Percentiles rank a stretch among this genome's conserved stretches.
These are phyloP conservation scores for Paedocypris micromegethes DNA, from an alignment of 2,797 vertebrate species.

Conservation along the genomic window DNA sequence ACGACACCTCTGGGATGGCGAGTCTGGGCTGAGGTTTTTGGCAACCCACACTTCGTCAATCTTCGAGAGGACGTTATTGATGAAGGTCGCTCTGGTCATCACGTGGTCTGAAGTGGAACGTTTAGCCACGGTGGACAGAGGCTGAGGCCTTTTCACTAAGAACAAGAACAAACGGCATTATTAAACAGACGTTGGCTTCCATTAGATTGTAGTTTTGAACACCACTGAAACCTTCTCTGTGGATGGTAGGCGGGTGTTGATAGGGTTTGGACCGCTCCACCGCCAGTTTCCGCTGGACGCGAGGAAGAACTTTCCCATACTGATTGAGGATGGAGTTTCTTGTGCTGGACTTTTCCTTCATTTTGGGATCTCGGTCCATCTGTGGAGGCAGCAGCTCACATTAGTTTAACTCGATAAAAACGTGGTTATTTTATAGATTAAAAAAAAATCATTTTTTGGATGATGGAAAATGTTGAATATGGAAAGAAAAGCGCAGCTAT, in stretches of 20 bases:
- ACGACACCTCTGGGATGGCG: constrained; percentile 64
- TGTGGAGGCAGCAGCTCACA: constrained; percentile 44
- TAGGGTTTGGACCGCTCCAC: constrained; percentile 82
- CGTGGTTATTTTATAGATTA: too few relatives aligned
- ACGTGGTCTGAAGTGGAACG: constrained; percentile 71
- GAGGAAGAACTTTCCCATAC: constrained; percentile 84
- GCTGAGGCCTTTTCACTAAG: constrained; percentile 81
- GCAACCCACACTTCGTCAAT: constrained; percentile 85
- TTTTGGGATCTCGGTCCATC: constrained; percentile 80
- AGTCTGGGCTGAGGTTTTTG: constrained; percentile 60
- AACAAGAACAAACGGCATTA: not conserved
- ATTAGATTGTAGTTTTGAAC: too few relatives aligned
- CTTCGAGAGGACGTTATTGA: constrained; percentile 83
- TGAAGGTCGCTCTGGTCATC: constrained; percentile 82
- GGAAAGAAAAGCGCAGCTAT: too few relatives aligned
- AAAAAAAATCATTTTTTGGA: too few relatives aligned
- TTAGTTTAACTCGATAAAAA: too few relatives aligned
- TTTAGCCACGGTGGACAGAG: constrained; percentile 82
- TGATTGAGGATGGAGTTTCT: constrained; percentile 89
- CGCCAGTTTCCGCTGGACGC: constrained; percentile 83
- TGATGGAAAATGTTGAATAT: too few relatives aligned
- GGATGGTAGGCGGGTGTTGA: constrained; percentile 65
- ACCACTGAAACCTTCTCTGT: constrained; percentile 74
- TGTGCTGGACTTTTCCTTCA: constrained; percentile 78
- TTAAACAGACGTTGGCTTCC: too few relatives aligned